Conservation (phyloP, 2,113 vertebrate species). For the Sapayoa aenigma region DNA sequence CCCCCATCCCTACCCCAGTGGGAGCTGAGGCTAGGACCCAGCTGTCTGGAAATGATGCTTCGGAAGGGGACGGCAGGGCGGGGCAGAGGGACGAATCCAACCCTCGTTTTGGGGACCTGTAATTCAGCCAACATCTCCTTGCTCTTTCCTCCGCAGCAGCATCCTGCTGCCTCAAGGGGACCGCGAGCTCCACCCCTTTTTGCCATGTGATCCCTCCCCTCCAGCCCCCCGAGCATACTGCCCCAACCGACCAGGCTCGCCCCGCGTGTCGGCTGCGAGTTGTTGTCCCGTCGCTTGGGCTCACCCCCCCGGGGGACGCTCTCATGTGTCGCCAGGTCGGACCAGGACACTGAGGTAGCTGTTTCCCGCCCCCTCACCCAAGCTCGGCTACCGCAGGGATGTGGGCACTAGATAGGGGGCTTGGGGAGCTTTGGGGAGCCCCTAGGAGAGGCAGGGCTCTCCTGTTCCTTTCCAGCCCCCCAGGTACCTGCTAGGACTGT, state of each 20-base stretch:
- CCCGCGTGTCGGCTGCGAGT: fast-evolving
- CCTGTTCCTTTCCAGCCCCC: not conserved
- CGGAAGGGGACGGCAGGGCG: fast-evolving
- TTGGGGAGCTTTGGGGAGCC: not conserved
- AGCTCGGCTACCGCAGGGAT: too few relatives aligned
- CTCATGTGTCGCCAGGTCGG: not conserved
- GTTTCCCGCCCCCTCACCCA: not conserved
- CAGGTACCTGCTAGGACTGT: not conserved
- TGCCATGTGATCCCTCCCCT: fast-evolving
- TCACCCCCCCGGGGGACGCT: not conserved
- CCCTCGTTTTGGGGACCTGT: not conserved
- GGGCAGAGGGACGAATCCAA: not conserved
- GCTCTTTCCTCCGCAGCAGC: fast-evolving
- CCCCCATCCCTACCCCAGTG: fast-evolving
- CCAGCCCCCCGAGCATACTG: fast-evolving
- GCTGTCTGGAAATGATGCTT: not conserved
- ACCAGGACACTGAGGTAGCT: not conserved
- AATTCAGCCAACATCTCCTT: not conserved
- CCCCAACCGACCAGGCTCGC: not conserved
- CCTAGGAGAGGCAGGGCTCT: not conserved
- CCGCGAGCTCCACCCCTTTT: too few relatives aligned
- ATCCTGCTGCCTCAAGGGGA: fast-evolving
- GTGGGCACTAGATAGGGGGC: too few relatives aligned
- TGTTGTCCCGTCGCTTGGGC: not conserved
- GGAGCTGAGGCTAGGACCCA: not conserved